Conservation (phyloP, 2,113 vertebrate genomes). For the Pithys albifrons region DNA sequence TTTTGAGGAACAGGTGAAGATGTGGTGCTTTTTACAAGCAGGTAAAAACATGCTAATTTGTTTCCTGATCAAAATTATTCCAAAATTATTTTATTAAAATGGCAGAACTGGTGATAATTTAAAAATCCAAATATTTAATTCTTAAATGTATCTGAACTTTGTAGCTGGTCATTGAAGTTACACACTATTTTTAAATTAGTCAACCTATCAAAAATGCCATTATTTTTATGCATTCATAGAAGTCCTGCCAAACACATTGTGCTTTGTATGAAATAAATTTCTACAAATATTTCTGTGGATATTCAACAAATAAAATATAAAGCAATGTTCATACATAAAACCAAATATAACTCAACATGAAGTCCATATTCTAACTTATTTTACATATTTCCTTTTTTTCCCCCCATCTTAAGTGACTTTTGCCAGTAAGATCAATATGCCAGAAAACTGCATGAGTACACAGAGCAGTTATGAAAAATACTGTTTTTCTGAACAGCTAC, state of each 20-base stretch:
- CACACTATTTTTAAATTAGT: not conserved
- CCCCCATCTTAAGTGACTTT: not conserved
- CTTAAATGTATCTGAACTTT: not conserved
- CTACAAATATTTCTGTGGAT: not conserved
- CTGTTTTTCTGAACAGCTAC: not conserved
- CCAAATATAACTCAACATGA: not conserved
- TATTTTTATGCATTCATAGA: not conserved
- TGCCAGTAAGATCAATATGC: not conserved
- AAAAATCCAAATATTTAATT: not conserved
- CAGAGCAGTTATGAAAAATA: not conserved
- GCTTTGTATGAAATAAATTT: not conserved
- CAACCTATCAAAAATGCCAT: not conserved
- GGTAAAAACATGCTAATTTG: not conserved
- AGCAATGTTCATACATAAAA: not conserved
- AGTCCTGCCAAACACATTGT: accelerated
- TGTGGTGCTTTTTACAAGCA: not conserved
- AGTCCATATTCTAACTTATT: not conserved
- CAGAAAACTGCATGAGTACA: not conserved
- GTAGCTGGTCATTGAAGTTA: not conserved
- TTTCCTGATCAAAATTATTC: not conserved
- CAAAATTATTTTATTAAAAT: not conserved
- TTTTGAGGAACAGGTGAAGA: not conserved
- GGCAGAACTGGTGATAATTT: not conserved
- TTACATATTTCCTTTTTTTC: not conserved
- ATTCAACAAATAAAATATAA: not conserved